Conservation (phyloP, 2,113 vertebrate species). For the Colossoma macropomum region DNA sequence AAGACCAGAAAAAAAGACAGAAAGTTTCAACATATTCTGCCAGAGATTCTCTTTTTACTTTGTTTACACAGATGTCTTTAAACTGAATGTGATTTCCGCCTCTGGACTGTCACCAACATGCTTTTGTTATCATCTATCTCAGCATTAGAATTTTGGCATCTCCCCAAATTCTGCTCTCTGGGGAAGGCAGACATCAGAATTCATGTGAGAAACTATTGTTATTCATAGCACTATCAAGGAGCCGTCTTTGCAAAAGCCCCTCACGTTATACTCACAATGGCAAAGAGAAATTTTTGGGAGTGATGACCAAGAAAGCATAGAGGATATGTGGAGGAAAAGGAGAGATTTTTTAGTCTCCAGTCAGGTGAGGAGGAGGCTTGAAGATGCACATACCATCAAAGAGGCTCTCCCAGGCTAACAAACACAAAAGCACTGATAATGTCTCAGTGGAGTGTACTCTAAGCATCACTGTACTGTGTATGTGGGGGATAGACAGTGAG, state of each 20-base stretch:
- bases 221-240: slow-evolving; percentile 3
- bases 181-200: slow-evolving; percentile 15
- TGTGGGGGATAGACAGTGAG: no score
- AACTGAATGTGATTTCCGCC: slow-evolving; percentile 18
- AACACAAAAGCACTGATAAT: neutral
- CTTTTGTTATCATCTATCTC: slow-evolving; percentile 18
- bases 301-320: neutral
- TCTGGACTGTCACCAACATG: slow-evolving; percentile 13
- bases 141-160: slow-evolving; percentile 15
- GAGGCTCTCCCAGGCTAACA: neutral
- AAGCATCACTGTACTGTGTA: slow-evolving; percentile 23
- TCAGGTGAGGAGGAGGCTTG: neutral
- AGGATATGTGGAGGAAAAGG: neutral
- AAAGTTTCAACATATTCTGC: slow-evolving; percentile 10
- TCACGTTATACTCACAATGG: neutral
- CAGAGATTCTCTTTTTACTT: slow-evolving; percentile 15
- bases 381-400: neutral
- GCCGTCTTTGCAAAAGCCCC: neutral
- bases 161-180: slow-evolving; percentile 20
- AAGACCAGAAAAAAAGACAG: slow-evolving; percentile 2
- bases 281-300: neutral
- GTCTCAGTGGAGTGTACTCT: neutral
- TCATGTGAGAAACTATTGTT: slow-evolving; percentile 10
- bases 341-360: neutral
- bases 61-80: slow-evolving; percentile 31